These are phyloP conservation scores for Timema podura DNA, from an alignment of 2,888 invertebrate species.

Conservation along the genomic window DNA sequence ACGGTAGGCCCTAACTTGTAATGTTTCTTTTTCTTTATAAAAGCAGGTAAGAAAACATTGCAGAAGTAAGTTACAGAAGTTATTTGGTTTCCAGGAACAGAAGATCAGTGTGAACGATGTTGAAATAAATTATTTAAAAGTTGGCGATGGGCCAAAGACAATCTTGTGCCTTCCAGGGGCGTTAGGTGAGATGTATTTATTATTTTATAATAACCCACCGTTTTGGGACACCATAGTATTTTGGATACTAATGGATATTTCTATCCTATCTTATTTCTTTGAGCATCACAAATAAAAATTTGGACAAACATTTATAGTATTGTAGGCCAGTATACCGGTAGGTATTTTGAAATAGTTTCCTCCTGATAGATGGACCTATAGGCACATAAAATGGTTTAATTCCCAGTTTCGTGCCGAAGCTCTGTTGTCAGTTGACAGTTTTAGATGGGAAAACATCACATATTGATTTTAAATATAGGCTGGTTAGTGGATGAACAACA, in stretches of 20 bases:
- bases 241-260: background rate
- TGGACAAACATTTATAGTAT: background rate
- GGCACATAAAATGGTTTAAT: background rate
- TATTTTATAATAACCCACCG: background rate
- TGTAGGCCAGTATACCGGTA: background rate
- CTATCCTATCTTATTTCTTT: background rate
- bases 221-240: background rate
- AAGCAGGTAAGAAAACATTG: too few species aligned
- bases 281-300: background rate
- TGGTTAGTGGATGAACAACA: too few species aligned
- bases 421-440: too few species aligned
- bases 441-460: too few species aligned
- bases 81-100: conserved; percentile 51
- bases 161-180: conserved; percentile 76
- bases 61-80: too few species aligned
- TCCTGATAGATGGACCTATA: background rate
- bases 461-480: too few species aligned
- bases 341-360: background rate
- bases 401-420: too few species aligned
- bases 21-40: too few species aligned
- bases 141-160: conserved; percentile 56
- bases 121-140: conserved; percentile 59
- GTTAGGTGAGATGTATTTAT: conserved; percentile 49
- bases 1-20: too few species aligned
- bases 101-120: conserved; percentile 58